Conservation (phyloP, 2,113 vertebrate species). For the Galemys pyrenaicus region DNA sequence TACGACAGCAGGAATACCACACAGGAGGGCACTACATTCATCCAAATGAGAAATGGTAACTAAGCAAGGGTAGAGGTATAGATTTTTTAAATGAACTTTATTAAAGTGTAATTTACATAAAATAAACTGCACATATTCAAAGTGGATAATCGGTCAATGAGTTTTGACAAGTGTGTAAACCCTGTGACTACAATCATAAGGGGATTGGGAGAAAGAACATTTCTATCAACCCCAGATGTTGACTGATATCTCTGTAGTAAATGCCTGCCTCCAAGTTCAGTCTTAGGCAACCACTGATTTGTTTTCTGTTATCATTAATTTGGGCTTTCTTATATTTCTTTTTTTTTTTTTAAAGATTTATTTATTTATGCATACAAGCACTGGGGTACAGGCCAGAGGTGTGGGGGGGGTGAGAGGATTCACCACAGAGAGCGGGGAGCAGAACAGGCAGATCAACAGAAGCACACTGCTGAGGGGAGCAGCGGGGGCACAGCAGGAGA, state of each 20-base stretch:
- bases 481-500: too few relatives aligned
- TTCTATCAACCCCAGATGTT: not conserved
- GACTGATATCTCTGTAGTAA: not conserved
- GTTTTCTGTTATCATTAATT: constrained; percentile 17
- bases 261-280: not conserved
- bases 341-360: too few relatives aligned
- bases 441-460: too few relatives aligned
- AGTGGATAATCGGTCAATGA: constrained; percentile 7
- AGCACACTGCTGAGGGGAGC: too few relatives aligned
- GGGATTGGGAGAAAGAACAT: not conserved
- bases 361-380: too few relatives aligned
- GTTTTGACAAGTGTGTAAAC: constrained; percentile 14
- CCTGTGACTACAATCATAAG: not conserved
- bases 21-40: not conserved
- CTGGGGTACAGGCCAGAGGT: too few relatives aligned
- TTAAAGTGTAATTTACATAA: not conserved
- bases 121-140: constrained; percentile 30
- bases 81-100: not conserved
- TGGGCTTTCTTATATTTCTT: too few relatives aligned
- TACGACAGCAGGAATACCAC: not conserved
- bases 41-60: not conserved
- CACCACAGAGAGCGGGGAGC: too few relatives aligned
- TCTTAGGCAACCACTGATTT: not conserved
- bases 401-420: too few relatives aligned
- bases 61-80: not conserved